A percentile compares a stretch with the other conserved stretches of the same genome.
These are phyloP conservation scores for Caenorhabditis sp. DNA, from an alignment of 2,888 invertebrate genomes.

Conservation along the genomic window DNA sequence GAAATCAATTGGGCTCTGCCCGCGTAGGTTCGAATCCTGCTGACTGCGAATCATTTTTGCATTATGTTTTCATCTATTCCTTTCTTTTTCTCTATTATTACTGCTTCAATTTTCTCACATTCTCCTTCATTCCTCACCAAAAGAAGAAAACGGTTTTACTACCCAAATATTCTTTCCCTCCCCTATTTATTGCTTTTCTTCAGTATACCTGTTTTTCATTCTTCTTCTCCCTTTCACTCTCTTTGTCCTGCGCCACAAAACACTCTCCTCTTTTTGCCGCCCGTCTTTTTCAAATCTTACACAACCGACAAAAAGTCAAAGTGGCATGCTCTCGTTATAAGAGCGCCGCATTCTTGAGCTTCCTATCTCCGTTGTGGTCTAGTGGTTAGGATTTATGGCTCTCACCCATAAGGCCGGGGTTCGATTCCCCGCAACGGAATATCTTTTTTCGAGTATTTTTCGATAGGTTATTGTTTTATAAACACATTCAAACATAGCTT, in stretches of 20 bases:
- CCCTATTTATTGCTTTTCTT: too few relatives aligned
- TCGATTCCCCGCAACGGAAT: conserved; percentile 78
- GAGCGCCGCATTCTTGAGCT: background rate
- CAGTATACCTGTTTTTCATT: too few relatives aligned
- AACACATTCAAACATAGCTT: too few relatives aligned
- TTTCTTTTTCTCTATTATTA: background rate
- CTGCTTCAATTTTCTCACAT: too few relatives aligned
- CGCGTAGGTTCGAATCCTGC: conserved; percentile 77
- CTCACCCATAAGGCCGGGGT: conserved; percentile 78
- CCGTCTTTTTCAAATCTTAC: background rate
- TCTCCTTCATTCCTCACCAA: too few relatives aligned
- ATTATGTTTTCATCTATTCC: too few relatives aligned
- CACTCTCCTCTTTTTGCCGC: too few relatives aligned
- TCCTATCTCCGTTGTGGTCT: conserved; percentile 74
- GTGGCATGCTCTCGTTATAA: background rate
- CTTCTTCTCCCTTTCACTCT: too few relatives aligned
- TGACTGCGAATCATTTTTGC: conserved; percentile 61
- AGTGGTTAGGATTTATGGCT: conserved; percentile 78
- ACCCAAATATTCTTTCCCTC: too few relatives aligned
- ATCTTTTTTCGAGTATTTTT: conserved; percentile 53
- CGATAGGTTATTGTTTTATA: background rate
- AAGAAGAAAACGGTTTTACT: too few relatives aligned
- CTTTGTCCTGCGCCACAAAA: too few relatives aligned
- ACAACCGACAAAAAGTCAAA: background rate
- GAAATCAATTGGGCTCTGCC: conserved; percentile 78